Base-by-base conservation (phyloP, 2,113 vertebrate genomes). In the Prolemur simus region DNA sequence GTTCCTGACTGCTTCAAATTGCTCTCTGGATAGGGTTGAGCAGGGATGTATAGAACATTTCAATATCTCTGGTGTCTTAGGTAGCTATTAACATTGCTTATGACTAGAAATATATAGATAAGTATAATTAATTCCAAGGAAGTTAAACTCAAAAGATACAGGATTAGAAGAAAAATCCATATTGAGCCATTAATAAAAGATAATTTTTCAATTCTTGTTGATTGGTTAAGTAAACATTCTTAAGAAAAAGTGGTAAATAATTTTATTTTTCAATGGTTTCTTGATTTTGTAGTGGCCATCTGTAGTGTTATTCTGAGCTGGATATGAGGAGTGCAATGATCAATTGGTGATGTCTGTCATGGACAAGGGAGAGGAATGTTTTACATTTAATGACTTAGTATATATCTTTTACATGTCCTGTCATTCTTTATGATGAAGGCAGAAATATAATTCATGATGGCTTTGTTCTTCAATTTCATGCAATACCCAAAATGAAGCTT, bases 401-500 rank as follows among this genome's bases (percentile, higher is more conserved):
- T 32, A 54, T 20, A 25, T 84, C 39, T 92, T 96, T 68, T 82
- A 85, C n/a, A 37, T 92, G 25, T 34, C 17, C 34, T 96, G 8
- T 52, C 87, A 71, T 91, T 92, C 32, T 81, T 89, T 84, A 87
- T 86, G 94, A 83, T 77, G 56, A 86, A 74, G 80, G 42, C 13
- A 84, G 88, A 95, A 95, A 82, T 93, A 68, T 81, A 71, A 78
- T 85, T 92, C 56, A 85, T 6, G 73, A 52, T 86, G 81, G 15
- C 54, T 95, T 94, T 91, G 20, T 82, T 92, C 39, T 93, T 88
- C 54, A 94, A 23, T 92, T 77, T 94, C 66, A 91, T 92, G 29
- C 3, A 76, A 20, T 58, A 23, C 34, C 63, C 32, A 49, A 45
- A 60, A 6, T 58, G 45, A 94, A 94, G 42, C 37, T 77, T 64